These are phyloP conservation scores for Melanotaenia parkinsoni DNA, from an alignment of 2,797 vertebrate species.

Conservation along the genomic window DNA sequence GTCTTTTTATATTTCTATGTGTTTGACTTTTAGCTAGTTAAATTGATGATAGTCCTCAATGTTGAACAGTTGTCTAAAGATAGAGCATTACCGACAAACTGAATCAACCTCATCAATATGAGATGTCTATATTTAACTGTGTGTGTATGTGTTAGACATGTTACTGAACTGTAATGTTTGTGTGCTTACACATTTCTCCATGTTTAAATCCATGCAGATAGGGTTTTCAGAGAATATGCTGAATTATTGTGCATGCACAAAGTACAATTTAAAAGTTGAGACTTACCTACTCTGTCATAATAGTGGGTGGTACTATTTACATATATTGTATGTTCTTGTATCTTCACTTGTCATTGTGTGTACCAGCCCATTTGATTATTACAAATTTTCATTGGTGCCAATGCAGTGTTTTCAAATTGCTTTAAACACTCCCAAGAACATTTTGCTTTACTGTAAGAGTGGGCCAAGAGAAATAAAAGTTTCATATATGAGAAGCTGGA, in stretches of 20 bases:
- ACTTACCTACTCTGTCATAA: not conserved
- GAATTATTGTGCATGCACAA: not conserved
- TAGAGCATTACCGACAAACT: conserved; percentile 41
- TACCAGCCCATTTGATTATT: too few species aligned
- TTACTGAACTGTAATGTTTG: not conserved
- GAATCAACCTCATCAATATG: conserved; percentile 5
- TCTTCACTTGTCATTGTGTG: too few species aligned
- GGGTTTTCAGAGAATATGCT: not conserved
- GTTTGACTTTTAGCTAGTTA: not conserved
- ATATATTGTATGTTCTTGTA: not conserved
- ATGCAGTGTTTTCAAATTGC: not conserved
- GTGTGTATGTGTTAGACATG: not conserved
- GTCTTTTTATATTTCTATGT: not conserved
- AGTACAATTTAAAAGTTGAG: not conserved
- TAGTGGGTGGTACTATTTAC: not conserved
- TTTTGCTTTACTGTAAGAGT: not conserved
- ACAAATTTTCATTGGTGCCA: too few species aligned
- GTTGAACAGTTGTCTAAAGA: conserved; percentile 49
- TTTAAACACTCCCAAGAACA: not conserved
- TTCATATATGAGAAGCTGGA: not conserved
- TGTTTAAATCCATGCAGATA: not conserved
- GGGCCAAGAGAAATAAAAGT: not conserved
- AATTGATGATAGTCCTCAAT: conserved; percentile 36
- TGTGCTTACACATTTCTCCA: not conserved
- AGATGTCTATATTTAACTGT: conserved; percentile 1